phyloP scores from a whole-genome alignment of 1,140 invertebrate species.

The Campoletis sonorensis region DNA sequence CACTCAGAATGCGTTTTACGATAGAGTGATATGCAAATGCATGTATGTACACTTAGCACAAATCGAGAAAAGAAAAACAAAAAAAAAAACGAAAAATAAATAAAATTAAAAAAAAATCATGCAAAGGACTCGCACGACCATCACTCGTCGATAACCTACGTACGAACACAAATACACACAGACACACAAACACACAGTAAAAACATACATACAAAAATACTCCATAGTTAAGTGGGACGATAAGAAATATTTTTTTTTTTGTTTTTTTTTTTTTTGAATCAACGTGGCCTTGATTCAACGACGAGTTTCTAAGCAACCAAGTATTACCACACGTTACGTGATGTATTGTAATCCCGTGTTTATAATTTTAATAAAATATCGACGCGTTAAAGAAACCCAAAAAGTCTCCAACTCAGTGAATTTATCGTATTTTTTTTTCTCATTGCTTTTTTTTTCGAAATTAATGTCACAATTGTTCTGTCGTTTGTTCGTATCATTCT shows the following conservation, averaged over 20 bases:
- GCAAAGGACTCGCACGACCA: conserved; percentile 50
- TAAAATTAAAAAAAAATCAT: conserved; percentile 29
- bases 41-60: conserved; percentile 56
- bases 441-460: background rate
- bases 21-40: conserved; percentile 44
- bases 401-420: no score
- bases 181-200: conserved; percentile 46
- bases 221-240: conserved; percentile 50
- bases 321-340: conserved; percentile 59
- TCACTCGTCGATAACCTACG: background rate
- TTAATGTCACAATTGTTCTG: no score
- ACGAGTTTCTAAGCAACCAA: conserved; percentile 62
- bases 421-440: no score
- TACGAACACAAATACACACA: conserved; percentile 23
- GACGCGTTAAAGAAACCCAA: conserved; percentile 59
- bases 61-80: conserved; percentile 27
- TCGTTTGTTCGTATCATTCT: background rate
- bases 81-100: conserved; percentile 30
- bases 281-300: conserved; percentile 68
- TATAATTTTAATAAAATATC: conserved; percentile 69
- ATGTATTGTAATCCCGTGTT: conserved; percentile 64
- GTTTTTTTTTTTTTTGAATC: conserved; percentile 61
- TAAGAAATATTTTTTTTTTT: conserved; percentile 51
- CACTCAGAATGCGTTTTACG: conserved; percentile 43
- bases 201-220: conserved; percentile 35